Percentiles rank a stretch among this genome's conserved stretches.
phyloP scores from a whole-genome alignment of 2,113 vertebrate genomes.

The Apodemus sylvaticus region DNA sequence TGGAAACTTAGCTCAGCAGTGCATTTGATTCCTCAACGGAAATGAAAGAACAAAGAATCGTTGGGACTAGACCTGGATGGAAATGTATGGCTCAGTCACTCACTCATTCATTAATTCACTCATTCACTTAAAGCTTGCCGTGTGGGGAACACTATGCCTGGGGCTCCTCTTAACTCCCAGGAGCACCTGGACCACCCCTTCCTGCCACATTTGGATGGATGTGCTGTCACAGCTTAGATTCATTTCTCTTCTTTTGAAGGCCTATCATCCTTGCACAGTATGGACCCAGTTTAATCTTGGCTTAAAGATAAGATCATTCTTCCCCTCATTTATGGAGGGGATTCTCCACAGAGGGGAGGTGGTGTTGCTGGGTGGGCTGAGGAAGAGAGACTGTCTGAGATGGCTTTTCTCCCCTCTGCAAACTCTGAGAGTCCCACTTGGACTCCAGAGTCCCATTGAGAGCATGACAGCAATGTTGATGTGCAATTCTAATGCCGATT shows the following conservation, averaged over 20 bases:
- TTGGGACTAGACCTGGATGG: background rate
- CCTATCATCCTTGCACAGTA: slow-evolving; percentile 28
- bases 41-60: background rate
- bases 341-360: slow-evolving; percentile 42
- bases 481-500: slow-evolving; percentile 78
- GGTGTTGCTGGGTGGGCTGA: background rate
- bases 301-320: slow-evolving; percentile 67
- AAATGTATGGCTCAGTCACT: background rate
- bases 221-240: slow-evolving; percentile 43
- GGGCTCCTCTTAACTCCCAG: background rate
- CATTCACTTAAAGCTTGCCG: background rate
- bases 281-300: slow-evolving; percentile 74
- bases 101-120: background rate
- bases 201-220: slow-evolving; percentile 36
- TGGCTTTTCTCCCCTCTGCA: slow-evolving; percentile 16
- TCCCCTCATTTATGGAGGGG: slow-evolving; percentile 46
- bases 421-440: slow-evolving; percentile 72
- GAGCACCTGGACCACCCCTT: background rate
- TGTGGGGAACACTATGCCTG: background rate
- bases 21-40: slow-evolving; percentile 27
- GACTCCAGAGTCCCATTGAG: slow-evolving; percentile 78
- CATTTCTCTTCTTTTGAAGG: slow-evolving; percentile 58
- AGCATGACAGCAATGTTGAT: slow-evolving; percentile 77
- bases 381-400: background rate
- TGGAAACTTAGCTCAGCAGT: background rate